A percentile compares a stretch with the other conserved stretches of the same genome.
Evolutionary conservation across 2,797 vertebrate genomes (phyloP).

Genomic region (Tragopan temminckii): DNA sequence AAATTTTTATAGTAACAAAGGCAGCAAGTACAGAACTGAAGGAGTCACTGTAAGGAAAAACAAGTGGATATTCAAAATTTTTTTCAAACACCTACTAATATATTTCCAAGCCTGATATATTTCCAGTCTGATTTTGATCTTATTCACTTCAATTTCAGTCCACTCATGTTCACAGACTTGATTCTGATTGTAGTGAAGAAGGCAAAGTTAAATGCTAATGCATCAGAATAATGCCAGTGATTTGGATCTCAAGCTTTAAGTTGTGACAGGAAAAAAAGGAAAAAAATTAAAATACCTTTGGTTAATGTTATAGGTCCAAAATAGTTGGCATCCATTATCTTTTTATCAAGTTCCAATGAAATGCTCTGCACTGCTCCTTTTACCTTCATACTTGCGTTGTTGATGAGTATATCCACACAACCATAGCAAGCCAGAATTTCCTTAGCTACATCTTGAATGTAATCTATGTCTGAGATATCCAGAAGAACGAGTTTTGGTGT

Average conservation of each 20-base stretch:
- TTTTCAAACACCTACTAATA: neutral
- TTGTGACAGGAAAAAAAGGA: neutral
- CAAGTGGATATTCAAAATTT: neutral
- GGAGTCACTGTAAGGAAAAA: neutral
- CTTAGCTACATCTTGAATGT: constrained; percentile 86
- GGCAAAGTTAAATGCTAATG: neutral
- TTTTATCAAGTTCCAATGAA: constrained; percentile 93
- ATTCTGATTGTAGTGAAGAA: neutral
- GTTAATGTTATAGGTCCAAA: constrained; percentile 93
- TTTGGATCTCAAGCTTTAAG: neutral
- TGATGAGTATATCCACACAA: constrained; percentile 93
- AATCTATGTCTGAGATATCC: constrained; percentile 92
- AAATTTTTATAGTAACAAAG: neutral
- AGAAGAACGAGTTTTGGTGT: constrained; percentile 93
- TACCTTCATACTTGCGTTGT: constrained; percentile 93
- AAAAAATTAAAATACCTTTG: constrained; percentile 87
- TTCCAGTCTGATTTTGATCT: neutral
- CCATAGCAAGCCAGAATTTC: constrained; percentile 93
- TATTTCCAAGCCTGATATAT: neutral
- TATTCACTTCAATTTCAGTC: neutral
- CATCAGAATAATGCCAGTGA: neutral
- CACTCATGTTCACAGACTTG: neutral
- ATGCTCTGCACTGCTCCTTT: constrained; percentile 91
- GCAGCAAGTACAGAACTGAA: neutral
- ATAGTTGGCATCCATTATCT: constrained; percentile 96